A percentile compares a stretch with the other conserved stretches of the same genome.
phyloP scores from a whole-genome alignment of 1,140 invertebrate species.

The Homarus americanus region DNA sequence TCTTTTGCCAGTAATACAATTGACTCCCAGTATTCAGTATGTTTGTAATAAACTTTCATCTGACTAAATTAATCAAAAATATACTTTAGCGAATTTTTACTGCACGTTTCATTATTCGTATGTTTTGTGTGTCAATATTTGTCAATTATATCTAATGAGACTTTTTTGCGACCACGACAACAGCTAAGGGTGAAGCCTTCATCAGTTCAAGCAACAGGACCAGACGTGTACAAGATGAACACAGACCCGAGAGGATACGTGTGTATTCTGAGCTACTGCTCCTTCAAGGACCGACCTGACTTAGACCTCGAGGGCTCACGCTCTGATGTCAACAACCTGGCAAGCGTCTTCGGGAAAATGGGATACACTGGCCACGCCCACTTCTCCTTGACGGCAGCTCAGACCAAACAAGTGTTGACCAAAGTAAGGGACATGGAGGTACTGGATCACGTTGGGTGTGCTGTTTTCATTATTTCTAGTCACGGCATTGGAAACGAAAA shows the following conservation, averaged over 20 bases:
- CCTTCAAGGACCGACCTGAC: constrained; percentile 49
- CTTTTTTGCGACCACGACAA: not conserved
- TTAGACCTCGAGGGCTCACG: constrained; percentile 23
- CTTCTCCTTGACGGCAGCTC: constrained; percentile 35
- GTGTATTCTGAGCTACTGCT: constrained; percentile 43
- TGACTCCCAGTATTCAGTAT: too few species aligned
- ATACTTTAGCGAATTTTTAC: not conserved
- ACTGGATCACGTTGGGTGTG: constrained; percentile 36
- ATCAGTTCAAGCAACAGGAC: not conserved
- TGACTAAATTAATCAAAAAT: not conserved
- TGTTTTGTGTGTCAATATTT: not conserved
- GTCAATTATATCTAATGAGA: not conserved
- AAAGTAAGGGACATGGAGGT: constrained; percentile 41
- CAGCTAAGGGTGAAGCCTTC: not conserved
- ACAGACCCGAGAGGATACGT: constrained; percentile 34
- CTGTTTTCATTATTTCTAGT: constrained; percentile 45
- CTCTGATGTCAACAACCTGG: constrained; percentile 21
- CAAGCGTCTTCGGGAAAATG: constrained; percentile 50
- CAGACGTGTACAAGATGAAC: constrained; percentile 21
- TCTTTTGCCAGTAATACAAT: too few species aligned
- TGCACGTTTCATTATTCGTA: not conserved
- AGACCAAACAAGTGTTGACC: constrained; percentile 34
- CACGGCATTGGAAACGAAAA: constrained; percentile 20
- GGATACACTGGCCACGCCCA: constrained; percentile 42
- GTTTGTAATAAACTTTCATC: not conserved